Base-by-base conservation (phyloP, 1,140 invertebrate genomes). In the Camponotus pennsylvanicus region DNA sequence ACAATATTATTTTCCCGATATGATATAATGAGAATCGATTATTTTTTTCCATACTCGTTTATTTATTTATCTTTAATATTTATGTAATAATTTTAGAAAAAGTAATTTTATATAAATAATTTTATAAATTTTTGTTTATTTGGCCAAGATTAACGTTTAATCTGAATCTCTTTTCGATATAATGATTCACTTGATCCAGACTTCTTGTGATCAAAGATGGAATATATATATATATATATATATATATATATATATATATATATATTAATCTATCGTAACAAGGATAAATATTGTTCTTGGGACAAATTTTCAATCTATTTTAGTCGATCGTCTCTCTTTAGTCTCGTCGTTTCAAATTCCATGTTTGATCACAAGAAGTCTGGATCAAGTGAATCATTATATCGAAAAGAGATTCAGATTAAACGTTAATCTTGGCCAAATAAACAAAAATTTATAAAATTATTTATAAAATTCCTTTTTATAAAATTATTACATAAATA, bases 221-320 rank as follows among this genome's bases (percentile, higher is more conserved):
- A n/a, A n/a, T 27, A 69, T 52, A 59, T 37, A 85, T 27, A 27
- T 27, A 27, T 27, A 27, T 27, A 27, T 27, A 27, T 27, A 27
- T 27, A 27, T 27, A 27, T 27, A 27, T 27, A 27, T 27, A 27
- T 27, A 27, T 27, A 27, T 27, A 27, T 27, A 27, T 27, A 27
- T 86, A 66, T 86, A 73, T 61, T 52, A 18, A 83, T 78, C 40
- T 55, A 40, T 27, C 34, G 49, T 15, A 57, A 55, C 66, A 49
- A 89, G 89, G 67, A 59, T 61, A 86, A 89, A 86, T 89, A 89
- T 86, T 89, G 69, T 77, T 75, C 15, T 89, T 89, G 77, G 87
- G 88, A 89, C 84, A 89, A 89, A 88, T 89, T 66, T 55, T 37
- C 40, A 13, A 42, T 78, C 73, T 85, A 76, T 78, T 76, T 85